Evolutionary conservation across 1,140 invertebrate genomes (phyloP).

Genomic region (Ephestia elutella): DNA sequence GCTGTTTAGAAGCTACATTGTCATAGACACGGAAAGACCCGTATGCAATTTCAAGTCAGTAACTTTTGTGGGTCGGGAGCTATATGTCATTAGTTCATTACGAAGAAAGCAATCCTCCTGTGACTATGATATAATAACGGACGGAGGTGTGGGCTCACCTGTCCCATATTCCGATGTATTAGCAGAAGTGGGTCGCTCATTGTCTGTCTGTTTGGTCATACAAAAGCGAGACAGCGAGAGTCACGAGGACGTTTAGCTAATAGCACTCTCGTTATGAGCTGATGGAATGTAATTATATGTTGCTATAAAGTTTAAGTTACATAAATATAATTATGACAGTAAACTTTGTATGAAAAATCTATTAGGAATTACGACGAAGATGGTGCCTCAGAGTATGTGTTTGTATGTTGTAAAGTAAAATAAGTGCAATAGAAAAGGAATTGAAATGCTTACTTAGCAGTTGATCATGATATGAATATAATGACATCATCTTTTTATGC

Average conservation of each 20-base stretch:
- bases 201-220: not conserved
- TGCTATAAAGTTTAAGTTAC: not conserved
- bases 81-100: no score
- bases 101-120: not conserved
- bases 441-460: no score
- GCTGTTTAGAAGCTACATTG: no score
- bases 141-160: not conserved
- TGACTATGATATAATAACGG: not conserved
- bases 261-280: not conserved
- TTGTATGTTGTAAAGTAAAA: no score
- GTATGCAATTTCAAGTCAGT: no score
- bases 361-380: no score
- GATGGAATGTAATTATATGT: constrained; percentile 1
- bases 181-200: not conserved
- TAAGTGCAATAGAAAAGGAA: no score
- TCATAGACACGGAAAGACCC: no score
- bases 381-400: no score
- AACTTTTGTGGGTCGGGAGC: no score
- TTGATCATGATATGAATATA: no score
- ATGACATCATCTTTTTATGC: no score
- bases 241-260: constrained; percentile 1
- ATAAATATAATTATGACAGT: not conserved
- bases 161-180: not conserved
- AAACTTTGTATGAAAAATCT: not conserved
- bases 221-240: not conserved